Evolutionary conservation across 2,888 invertebrate genomes (phyloP).

Genomic region (Nemapogon koenigi): DNA sequence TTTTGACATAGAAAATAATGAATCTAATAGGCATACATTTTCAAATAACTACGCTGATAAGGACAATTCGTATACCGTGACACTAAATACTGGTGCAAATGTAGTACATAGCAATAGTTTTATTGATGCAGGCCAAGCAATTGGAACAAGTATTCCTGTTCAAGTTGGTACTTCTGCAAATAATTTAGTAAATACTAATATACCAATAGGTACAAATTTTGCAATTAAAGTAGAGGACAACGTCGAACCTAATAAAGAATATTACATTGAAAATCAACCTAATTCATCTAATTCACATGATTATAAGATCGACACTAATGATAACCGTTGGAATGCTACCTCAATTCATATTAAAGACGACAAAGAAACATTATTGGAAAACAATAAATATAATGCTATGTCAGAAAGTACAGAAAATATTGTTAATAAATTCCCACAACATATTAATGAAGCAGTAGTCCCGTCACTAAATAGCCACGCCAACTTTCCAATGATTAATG

Average conservation of each 20-base stretch:
- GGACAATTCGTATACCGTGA: constrained; percentile 39
- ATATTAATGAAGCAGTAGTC: too few species aligned
- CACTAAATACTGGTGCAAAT: constrained; percentile 45
- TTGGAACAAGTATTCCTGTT: constrained; percentile 45
- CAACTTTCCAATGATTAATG: constrained; percentile 54
- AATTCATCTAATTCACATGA: constrained; percentile 23
- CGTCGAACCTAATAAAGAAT: constrained; percentile 32
- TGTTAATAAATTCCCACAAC: too few species aligned
- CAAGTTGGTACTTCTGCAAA: constrained; percentile 32
- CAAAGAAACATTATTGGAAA: neutral
- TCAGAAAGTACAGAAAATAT: neutral
- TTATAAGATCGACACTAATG: constrained; percentile 23
- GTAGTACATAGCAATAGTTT: constrained; percentile 34
- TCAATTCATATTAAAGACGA: constrained; percentile 17
- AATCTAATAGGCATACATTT: neutral
- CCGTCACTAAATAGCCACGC: constrained; percentile 49
- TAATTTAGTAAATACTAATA: constrained; percentile 40
- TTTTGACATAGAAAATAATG: neutral
- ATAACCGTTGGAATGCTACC: constrained; percentile 48
- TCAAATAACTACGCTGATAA: constrained; percentile 17
- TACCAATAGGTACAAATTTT: constrained; percentile 57
- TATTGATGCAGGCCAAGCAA: constrained; percentile 31
- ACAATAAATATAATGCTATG: neutral
- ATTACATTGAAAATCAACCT: constrained; percentile 30
- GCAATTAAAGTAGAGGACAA: constrained; percentile 55